These are phyloP conservation scores for Heliconius cydno DNA, from an alignment of 2,888 invertebrate genomes.

Conservation along the genomic window DNA sequence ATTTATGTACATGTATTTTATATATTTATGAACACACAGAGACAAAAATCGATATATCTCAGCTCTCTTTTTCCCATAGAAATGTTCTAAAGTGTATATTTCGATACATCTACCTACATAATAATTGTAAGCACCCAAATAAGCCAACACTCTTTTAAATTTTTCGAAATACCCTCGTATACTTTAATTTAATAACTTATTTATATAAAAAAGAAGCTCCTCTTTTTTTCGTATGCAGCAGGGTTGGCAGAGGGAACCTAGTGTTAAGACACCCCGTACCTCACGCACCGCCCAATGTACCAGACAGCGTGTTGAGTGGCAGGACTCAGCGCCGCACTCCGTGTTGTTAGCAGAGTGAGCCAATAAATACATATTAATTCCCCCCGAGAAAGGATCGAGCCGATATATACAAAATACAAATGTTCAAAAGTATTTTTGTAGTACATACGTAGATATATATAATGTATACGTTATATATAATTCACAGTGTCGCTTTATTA, in stretches of 20 bases:
- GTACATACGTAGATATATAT: neutral
- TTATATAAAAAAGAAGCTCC: neutral
- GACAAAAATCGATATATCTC: neutral
- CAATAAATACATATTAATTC: neutral
- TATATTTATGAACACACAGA: conserved; percentile 6
- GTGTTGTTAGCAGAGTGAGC: neutral
- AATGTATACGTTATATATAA: neutral
- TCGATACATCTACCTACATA: conserved; percentile 13
- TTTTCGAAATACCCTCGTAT: conserved; percentile 22
- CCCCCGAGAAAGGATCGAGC: neutral
- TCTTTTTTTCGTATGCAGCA: neutral
- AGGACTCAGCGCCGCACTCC: neutral
- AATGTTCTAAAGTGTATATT: conserved; percentile 23
- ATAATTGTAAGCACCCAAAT: neutral
- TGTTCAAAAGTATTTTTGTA: too few species aligned
- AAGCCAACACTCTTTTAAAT: neutral
- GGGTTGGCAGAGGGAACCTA: too few species aligned
- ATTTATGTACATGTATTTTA: neutral
- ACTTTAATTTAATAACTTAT: neutral
- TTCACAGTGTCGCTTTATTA: neutral
- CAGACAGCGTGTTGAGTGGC: neutral
- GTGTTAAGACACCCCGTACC: too few species aligned
- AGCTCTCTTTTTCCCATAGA: neutral
- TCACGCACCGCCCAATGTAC: too few species aligned
- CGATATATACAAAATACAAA: neutral